These are phyloP conservation scores for Atherinosoma microstoma DNA, from an alignment of 2,797 vertebrate genomes.

Conservation along the genomic window DNA sequence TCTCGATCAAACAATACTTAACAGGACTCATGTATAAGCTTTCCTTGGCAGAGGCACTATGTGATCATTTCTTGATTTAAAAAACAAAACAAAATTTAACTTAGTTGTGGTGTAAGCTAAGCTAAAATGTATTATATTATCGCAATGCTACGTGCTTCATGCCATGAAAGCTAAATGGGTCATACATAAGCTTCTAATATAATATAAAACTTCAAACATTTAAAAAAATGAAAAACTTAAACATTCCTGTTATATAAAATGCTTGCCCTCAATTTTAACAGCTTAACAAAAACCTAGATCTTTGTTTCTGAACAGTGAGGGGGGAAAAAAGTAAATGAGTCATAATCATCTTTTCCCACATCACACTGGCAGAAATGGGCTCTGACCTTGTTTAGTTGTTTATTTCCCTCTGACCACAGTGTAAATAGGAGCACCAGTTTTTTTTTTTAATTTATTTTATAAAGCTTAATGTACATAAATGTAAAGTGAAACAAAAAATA, in stretches of 20 bases:
- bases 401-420: slow-evolving; percentile 29
- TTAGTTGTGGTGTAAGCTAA: neutral
- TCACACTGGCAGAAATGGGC: too few species aligned
- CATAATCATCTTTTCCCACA: too few species aligned
- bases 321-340: too few species aligned
- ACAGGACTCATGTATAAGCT: slow-evolving; percentile 10
- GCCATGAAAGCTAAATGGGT: neutral
- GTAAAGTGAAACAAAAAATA: slow-evolving; percentile 8
- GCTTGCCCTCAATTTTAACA: neutral
- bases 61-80: slow-evolving; percentile 34
- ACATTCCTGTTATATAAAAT: slow-evolving; percentile 8
- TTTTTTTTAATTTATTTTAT: neutral
- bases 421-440: slow-evolving; percentile 62
- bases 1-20: neutral
- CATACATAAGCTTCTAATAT: neutral
- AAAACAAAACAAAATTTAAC: neutral
- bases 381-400: neutral
- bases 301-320: too few species aligned
- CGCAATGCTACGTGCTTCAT: neutral
- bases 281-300: neutral
- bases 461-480: slow-evolving; percentile 44
- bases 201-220: slow-evolving; percentile 2
- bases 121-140: neutral
- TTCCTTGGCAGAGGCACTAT: slow-evolving; percentile 67
- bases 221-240: slow-evolving; percentile 1